Percentiles rank a stretch among this genome's conserved stretches.
Conservation (phyloP, 2,888 invertebrate genomes). For the Chironomus riparius region DNA sequence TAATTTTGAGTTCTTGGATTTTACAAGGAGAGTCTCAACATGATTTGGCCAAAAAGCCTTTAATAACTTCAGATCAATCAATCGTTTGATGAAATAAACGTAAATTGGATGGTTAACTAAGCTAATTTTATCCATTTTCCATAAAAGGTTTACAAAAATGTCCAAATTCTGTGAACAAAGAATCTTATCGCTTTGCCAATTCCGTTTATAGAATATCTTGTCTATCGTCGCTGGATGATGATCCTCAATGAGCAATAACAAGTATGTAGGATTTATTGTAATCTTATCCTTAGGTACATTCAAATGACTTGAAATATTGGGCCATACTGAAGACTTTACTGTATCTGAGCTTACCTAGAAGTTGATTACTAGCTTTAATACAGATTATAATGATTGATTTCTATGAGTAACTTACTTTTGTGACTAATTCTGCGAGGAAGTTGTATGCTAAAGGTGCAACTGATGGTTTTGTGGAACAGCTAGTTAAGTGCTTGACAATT, state of each 20-base stretch:
- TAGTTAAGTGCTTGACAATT: conserved; percentile 41
- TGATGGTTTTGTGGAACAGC: conserved; percentile 22
- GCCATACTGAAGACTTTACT: conserved; percentile 51
- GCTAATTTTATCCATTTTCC: conserved; percentile 49
- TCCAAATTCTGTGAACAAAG: conserved; percentile 23
- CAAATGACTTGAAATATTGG: conserved; percentile 50
- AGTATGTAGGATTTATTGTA: conserved; percentile 54
- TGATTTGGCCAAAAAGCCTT: conserved; percentile 48
- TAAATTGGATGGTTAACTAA: conserved; percentile 49
- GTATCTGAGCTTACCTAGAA: conserved; percentile 46
- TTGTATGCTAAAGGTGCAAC: conserved; percentile 44
- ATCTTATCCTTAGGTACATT: conserved; percentile 55
- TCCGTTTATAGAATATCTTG: conserved; percentile 44
- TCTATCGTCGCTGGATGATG: conserved; percentile 47
- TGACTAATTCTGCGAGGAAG: conserved; percentile 53
- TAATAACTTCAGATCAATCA: conserved; percentile 47
- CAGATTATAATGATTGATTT: not conserved
- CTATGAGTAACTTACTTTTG: conserved; percentile 43
- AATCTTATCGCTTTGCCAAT: conserved; percentile 33
- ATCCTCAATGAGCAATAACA: conserved; percentile 44
- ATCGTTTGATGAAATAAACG: conserved; percentile 48
- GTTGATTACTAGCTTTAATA: conserved; percentile 10
- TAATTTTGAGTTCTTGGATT: not conserved
- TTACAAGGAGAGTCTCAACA: conserved; percentile 41
- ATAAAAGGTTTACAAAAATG: conserved; percentile 48